Percentiles rank a stretch among this genome's conserved stretches.
Conservation (phyloP, 2,888 invertebrate genomes). For the Chrysina gloriosa region DNA sequence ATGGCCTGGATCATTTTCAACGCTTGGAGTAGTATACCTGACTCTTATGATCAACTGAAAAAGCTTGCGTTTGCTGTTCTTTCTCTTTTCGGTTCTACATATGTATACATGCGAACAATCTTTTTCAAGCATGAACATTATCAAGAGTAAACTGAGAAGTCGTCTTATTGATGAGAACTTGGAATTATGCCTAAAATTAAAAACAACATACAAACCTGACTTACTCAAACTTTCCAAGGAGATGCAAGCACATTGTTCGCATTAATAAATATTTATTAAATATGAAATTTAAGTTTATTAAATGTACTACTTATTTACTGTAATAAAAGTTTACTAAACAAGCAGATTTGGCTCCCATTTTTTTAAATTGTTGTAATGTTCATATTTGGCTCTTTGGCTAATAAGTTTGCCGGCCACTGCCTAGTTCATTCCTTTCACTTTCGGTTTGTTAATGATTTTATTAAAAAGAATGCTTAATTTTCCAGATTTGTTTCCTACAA, state of each 20-base stretch:
- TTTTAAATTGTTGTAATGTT: background rate
- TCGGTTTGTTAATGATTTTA: too few species aligned
- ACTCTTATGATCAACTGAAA: constrained; percentile 40
- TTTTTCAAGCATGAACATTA: constrained; percentile 47
- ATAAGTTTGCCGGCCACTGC: constrained; percentile 31
- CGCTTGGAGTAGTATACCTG: constrained; percentile 31
- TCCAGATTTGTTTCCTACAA: too few species aligned
- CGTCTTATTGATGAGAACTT: constrained; percentile 51
- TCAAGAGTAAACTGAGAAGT: constrained; percentile 41
- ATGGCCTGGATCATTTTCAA: constrained; percentile 48
- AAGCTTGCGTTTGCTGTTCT: constrained; percentile 47
- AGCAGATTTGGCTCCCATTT: constrained; percentile 4
- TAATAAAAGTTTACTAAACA: too few species aligned
- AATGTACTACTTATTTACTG: too few species aligned
- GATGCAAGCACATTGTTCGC: constrained; percentile 47
- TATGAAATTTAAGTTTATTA: constrained; percentile 24
- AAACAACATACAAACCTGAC: constrained; percentile 47
- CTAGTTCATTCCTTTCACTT: too few species aligned
- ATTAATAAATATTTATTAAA: constrained; percentile 35
- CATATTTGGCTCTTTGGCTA: constrained; percentile 24
- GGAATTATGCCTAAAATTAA: constrained; percentile 50
- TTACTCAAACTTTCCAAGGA: constrained; percentile 47
- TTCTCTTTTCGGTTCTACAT: constrained; percentile 46
- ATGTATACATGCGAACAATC: constrained; percentile 47
- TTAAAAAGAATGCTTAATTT: too few species aligned